Conservation (phyloP, 2,113 vertebrate species). For the Cynopterus brachyotis region DNA sequence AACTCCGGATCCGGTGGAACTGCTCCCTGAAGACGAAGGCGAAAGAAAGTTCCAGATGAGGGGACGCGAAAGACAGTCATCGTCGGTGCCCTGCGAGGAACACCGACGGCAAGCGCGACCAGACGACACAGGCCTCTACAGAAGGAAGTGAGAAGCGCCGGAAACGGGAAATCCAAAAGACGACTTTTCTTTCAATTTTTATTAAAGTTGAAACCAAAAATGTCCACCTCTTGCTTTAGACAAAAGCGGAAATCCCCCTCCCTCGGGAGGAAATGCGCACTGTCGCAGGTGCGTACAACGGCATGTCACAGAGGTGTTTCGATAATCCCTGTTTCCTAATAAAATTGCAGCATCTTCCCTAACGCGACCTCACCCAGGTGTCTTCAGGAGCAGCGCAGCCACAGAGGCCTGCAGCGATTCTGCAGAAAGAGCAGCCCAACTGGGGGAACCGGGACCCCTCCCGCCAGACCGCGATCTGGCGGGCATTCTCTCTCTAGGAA, state of each 20-base stretch:
- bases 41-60: not conserved
- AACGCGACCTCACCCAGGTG: not conserved
- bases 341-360: not conserved
- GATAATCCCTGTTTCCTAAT: not conserved
- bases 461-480: conserved; percentile 32
- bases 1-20: not conserved
- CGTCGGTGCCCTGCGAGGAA: not conserved
- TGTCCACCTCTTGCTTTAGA: not conserved
- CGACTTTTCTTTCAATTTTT: conserved; percentile 10
- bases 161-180: not conserved
- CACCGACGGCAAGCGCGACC: not conserved
- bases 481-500: conserved; percentile 24
- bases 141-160: not conserved
- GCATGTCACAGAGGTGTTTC: not conserved
- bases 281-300: not conserved
- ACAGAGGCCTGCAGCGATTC: not conserved
- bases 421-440: conserved; percentile 24
- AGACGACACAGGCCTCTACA: not conserved
- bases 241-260: not conserved
- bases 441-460: conserved; percentile 20
- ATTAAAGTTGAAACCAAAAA: not conserved
- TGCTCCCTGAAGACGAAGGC: not conserved
- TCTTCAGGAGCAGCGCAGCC: not conserved
- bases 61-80: not conserved
- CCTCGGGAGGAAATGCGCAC: not conserved